Percentiles rank a stretch among this genome's conserved stretches.
Conservation (phyloP, 2,888 invertebrate genomes). For the Pandemis corylana region DNA sequence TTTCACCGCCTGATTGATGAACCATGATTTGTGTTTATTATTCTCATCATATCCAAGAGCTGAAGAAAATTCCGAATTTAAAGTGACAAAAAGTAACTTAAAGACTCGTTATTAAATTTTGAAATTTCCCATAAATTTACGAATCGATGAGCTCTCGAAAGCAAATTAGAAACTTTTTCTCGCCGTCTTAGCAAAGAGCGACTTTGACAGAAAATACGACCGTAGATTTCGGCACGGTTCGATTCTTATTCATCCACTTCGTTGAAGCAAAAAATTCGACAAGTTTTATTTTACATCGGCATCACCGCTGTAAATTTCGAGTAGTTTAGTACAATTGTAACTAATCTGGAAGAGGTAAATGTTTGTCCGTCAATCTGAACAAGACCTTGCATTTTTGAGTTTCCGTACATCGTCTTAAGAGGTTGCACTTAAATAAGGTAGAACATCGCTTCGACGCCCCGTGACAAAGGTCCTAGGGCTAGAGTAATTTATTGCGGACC, state of each 20-base stretch:
- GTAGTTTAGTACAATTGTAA: background rate
- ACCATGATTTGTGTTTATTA: background rate
- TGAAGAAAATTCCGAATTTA: background rate
- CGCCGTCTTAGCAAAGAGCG: background rate
- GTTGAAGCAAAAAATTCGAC: background rate
- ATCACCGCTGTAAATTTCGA: background rate
- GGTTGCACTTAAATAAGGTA: conserved; percentile 9
- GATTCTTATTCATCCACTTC: conserved; percentile 19
- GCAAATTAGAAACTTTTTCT: conserved; percentile 13
- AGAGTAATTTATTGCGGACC: conserved; percentile 30
- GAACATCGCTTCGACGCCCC: conserved; percentile 1
- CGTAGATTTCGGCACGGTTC: conserved; percentile 2
- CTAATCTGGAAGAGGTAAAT: background rate
- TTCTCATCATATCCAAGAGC: background rate
- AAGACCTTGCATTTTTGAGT: background rate
- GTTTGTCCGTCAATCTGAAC: background rate
- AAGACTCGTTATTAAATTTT: background rate
- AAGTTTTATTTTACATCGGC: background rate
- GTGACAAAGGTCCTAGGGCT: conserved; percentile 27
- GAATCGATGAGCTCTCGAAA: conserved; percentile 11
- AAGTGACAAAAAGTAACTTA: background rate
- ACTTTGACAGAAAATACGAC: conserved; percentile 4
- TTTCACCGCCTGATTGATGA: background rate
- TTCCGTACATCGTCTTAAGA: background rate
- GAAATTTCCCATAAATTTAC: conserved; percentile 1